Evolutionary conservation across 2,888 invertebrate genomes (phyloP).

Genomic region (Noctua pronuba): DNA sequence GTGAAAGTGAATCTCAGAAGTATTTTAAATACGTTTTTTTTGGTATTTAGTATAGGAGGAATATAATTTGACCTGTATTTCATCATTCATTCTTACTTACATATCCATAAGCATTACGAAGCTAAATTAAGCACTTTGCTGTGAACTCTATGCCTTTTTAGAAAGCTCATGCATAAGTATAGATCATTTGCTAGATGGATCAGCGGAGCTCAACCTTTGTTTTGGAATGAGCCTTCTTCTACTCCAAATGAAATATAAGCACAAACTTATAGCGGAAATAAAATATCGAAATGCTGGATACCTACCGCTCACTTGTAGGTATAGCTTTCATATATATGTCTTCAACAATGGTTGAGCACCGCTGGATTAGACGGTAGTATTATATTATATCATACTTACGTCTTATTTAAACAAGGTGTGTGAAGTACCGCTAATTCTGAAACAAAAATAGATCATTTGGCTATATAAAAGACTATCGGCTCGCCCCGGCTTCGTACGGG

Average conservation of each 20-base stretch:
- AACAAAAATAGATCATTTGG: background rate
- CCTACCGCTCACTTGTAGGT: background rate
- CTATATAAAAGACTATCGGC: background rate
- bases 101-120: conserved; percentile 38
- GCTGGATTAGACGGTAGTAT: conserved; percentile 29
- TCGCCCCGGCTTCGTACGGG: too few species aligned
- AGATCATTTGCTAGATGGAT: conserved; percentile 27
- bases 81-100: conserved; percentile 26
- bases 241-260: background rate
- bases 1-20: conserved; percentile 60
- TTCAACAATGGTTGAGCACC: conserved; percentile 43
- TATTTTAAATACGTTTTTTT: conserved; percentile 23
- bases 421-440: conserved; percentile 17
- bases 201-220: conserved; percentile 37
- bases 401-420: conserved; percentile 31
- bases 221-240: background rate
- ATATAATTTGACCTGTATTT: conserved; percentile 25
- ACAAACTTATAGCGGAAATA: background rate
- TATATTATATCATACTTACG: conserved; percentile 22
- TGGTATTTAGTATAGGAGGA: conserved; percentile 31
- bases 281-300: background rate
- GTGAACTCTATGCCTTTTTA: conserved; percentile 58
- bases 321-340: background rate
- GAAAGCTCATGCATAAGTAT: conserved; percentile 32
- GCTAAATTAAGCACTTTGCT: conserved; percentile 38